These are phyloP conservation scores for Garra rufa DNA, from an alignment of 2,113 vertebrate genomes.

Conservation along the genomic window DNA sequence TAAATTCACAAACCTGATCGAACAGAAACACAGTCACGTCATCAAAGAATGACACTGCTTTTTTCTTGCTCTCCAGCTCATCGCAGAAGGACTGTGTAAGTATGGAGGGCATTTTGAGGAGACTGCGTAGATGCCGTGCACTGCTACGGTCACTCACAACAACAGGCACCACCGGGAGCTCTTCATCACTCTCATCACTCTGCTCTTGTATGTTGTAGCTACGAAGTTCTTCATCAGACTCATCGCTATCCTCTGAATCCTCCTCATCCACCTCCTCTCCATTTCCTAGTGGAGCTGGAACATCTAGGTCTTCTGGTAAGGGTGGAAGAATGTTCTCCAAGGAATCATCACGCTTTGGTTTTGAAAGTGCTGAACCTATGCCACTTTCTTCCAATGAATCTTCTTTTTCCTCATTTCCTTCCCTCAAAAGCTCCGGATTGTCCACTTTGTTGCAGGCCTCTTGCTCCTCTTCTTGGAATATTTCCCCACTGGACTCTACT, in stretches of 20 bases:
- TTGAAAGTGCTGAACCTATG: conserved; percentile 78
- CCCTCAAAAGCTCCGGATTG: conserved; percentile 62
- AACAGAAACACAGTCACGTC: conserved; percentile 98
- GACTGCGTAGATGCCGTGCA: conserved; percentile 85
- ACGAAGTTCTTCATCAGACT: conserved; percentile 92
- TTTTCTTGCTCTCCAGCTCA: conserved; percentile 92
- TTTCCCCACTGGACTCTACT: conserved; percentile 61
- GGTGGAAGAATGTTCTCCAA: conserved; percentile 59
- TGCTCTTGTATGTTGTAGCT: conserved; percentile 93
- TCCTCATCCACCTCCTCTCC: conserved; percentile 84
- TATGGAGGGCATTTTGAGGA: conserved; percentile 91
- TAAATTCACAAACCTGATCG: conserved; percentile 85
- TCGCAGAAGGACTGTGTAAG: conserved; percentile 84
- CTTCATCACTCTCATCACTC: conserved; percentile 94
- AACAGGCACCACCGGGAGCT: conserved; percentile 81
- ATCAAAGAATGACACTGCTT: conserved; percentile 95
- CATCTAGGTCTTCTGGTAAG: conserved; percentile 67
- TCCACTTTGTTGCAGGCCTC: conserved; percentile 52
- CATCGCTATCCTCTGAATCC: conserved; percentile 90
- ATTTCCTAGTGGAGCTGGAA: conserved; percentile 75
- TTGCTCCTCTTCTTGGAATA: conserved; percentile 32
- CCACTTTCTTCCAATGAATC: conserved; percentile 78
- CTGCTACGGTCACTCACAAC: conserved; percentile 91
- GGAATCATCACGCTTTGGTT: conserved; percentile 75
- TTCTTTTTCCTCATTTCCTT: conserved; percentile 72